phyloP scores from a whole-genome alignment of 2,888 invertebrate genomes.

The Drosophila anceps region DNA sequence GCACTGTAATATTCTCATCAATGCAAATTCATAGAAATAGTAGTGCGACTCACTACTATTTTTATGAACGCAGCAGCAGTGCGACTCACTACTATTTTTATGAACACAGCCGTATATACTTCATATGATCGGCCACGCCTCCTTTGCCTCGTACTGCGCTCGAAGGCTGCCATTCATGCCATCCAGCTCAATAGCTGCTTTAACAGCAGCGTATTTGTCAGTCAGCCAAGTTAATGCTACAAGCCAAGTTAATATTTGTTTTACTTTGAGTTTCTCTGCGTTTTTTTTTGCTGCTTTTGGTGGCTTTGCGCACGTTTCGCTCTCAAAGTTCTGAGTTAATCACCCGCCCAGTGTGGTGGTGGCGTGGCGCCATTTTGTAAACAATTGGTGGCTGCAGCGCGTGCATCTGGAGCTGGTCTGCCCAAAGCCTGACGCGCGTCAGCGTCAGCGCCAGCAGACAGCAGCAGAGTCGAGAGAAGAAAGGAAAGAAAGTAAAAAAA shows the following conservation, averaged over 20 bases:
- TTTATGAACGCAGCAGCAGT: too few species aligned
- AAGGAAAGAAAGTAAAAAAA: conserved; percentile 12
- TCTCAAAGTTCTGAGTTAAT: conserved; percentile 22
- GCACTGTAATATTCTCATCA: too few species aligned
- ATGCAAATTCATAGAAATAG: too few species aligned
- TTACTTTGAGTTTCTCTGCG: conserved; percentile 1
- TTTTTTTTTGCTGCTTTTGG: not conserved
- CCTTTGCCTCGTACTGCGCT: too few species aligned
- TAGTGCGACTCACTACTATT: too few species aligned
- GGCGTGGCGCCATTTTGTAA: conserved; percentile 27
- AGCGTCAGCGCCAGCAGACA: conserved; percentile 38
- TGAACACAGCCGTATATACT: too few species aligned
- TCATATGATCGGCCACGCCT: too few species aligned
- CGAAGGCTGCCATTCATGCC: too few species aligned
- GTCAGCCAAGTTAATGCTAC: not conserved
- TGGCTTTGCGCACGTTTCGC: conserved; percentile 18
- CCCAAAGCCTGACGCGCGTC: conserved; percentile 45
- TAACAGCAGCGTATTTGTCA: not conserved
- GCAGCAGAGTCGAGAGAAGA: not conserved
- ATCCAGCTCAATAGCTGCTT: not conserved
- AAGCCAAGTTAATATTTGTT: conserved; percentile 5
- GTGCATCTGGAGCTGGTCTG: conserved; percentile 20
- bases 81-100: too few species aligned
- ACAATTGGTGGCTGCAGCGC: conserved; percentile 35
- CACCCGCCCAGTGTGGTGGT: conserved; percentile 8